Evolutionary conservation across 2,113 vertebrate genomes (phyloP).

Genomic region (Anoplopoma fimbria): DNA sequence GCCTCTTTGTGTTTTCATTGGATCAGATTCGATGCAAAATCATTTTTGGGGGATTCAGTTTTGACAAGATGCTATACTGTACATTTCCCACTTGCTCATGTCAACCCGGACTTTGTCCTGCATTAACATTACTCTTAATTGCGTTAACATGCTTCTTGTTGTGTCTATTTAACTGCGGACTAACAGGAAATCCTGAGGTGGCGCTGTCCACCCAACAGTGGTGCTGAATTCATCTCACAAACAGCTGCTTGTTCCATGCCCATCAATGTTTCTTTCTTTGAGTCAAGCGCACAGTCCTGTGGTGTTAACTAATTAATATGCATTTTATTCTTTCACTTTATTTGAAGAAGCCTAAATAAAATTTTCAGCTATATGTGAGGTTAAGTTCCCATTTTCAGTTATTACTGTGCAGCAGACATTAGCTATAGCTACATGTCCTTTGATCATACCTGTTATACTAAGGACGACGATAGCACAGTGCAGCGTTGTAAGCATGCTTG

Average conservation of each 20-base stretch:
- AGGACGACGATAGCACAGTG: background rate
- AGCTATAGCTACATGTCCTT: background rate
- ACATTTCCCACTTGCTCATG: background rate
- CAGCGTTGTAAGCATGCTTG: background rate
- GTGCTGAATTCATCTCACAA: conserved; percentile 26
- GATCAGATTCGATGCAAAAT: background rate
- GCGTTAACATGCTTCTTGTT: background rate
- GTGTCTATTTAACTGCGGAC: background rate
- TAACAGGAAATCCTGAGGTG: background rate
- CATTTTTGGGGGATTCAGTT: background rate
- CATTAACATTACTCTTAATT: background rate
- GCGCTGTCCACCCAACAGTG: conserved; percentile 28
- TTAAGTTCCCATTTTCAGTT: background rate
- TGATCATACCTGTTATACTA: background rate
- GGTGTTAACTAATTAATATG: background rate
- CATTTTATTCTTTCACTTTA: background rate
- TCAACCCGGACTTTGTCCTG: no score
- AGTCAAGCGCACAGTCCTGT: background rate
- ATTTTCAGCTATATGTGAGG: background rate
- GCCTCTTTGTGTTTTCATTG: background rate
- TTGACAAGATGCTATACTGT: no score
- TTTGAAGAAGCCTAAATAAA: background rate
- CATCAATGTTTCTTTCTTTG: background rate
- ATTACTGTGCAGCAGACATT: background rate
- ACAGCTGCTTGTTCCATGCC: background rate